These are phyloP conservation scores for Melanostoma scalare DNA, from an alignment of 2,888 invertebrate species.

Conservation along the genomic window DNA sequence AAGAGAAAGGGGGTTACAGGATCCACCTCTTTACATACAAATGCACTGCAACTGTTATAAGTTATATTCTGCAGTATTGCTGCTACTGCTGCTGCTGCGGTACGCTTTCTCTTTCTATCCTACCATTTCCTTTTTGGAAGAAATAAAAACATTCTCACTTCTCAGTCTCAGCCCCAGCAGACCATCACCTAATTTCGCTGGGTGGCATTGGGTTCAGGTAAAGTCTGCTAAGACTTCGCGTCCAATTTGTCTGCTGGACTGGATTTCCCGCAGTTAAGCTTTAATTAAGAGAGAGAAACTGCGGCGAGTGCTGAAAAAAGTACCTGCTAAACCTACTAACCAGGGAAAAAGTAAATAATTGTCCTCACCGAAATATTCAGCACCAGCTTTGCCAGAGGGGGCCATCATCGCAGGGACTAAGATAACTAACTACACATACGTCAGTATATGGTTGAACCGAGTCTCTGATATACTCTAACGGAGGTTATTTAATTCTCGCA, in stretches of 20 bases:
- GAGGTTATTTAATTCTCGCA: slow-evolving; percentile 67
- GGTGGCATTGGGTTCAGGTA: slow-evolving; percentile 28
- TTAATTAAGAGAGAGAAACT: slow-evolving; percentile 70
- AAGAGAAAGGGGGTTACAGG: slow-evolving; percentile 55
- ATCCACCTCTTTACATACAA: slow-evolving; percentile 48
- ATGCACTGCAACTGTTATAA: slow-evolving; percentile 51
- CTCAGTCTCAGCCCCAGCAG: slow-evolving; percentile 34
- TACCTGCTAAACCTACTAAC: slow-evolving; percentile 27
- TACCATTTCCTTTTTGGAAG: slow-evolving; percentile 14
- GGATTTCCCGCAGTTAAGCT: slow-evolving; percentile 70
- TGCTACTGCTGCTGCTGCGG: not conserved
- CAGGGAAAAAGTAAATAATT: slow-evolving; percentile 66
- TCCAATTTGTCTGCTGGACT: slow-evolving; percentile 70
- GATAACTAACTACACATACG: slow-evolving; percentile 34
- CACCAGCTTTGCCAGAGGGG: slow-evolving; percentile 28
- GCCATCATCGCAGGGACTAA: slow-evolving; percentile 32
- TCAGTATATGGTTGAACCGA: not conserved
- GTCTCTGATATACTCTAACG: not conserved
- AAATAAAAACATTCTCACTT: slow-evolving; percentile 47
- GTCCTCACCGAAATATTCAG: slow-evolving; percentile 61
- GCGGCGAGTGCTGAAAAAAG: slow-evolving; percentile 49
- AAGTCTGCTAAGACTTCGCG: slow-evolving; percentile 39
- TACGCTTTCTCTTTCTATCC: not conserved
- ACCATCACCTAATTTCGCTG: slow-evolving; percentile 58
- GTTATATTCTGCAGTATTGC: slow-evolving; percentile 51